Percentiles rank a stretch among this genome's conserved stretches.
These are phyloP conservation scores for Cyphomyrus plagiostoma DNA, from an alignment of 2,113 vertebrate species.

Conservation along the genomic window DNA sequence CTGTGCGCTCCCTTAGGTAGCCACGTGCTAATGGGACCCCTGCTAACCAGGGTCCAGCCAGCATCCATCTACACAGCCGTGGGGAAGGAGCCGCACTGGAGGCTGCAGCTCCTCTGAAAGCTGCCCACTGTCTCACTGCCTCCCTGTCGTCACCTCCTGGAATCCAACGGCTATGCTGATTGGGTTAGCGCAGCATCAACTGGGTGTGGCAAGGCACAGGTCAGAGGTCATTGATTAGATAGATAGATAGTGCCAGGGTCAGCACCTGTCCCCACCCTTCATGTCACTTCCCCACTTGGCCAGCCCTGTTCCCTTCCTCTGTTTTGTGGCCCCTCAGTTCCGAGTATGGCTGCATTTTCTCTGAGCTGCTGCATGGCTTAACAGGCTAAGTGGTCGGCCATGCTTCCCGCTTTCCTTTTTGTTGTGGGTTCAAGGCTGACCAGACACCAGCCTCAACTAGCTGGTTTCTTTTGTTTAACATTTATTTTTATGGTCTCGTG, in stretches of 20 bases:
- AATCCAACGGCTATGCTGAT: neutral
- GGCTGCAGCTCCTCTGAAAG: slow-evolving; percentile 43
- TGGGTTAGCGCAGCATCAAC: neutral
- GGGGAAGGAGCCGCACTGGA: slow-evolving; percentile 37
- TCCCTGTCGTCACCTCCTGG: neutral
- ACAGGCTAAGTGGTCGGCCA: too few species aligned
- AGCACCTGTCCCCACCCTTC: too few species aligned
- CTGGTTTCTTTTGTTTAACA: neutral
- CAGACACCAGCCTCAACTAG: too few species aligned
- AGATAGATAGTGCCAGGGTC: neutral
- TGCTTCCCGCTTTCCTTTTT: too few species aligned
- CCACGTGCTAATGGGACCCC: slow-evolving; percentile 27
- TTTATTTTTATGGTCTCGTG: too few species aligned
- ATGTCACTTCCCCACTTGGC: too few species aligned
- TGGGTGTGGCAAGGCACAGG: neutral
- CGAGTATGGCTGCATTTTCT: too few species aligned
- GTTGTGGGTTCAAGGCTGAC: too few species aligned
- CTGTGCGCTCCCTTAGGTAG: slow-evolving; percentile 41
- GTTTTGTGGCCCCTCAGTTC: too few species aligned
- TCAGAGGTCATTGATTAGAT: neutral
- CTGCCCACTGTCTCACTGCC: neutral
- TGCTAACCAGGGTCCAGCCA: neutral
- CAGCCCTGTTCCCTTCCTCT: too few species aligned
- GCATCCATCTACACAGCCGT: slow-evolving; percentile 49
- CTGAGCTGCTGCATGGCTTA: too few species aligned